A percentile compares a stretch with the other conserved stretches of the same genome.
Evolutionary conservation across 1,140 invertebrate species (phyloP).

Genomic region (Drosophila gunungcola): DNA sequence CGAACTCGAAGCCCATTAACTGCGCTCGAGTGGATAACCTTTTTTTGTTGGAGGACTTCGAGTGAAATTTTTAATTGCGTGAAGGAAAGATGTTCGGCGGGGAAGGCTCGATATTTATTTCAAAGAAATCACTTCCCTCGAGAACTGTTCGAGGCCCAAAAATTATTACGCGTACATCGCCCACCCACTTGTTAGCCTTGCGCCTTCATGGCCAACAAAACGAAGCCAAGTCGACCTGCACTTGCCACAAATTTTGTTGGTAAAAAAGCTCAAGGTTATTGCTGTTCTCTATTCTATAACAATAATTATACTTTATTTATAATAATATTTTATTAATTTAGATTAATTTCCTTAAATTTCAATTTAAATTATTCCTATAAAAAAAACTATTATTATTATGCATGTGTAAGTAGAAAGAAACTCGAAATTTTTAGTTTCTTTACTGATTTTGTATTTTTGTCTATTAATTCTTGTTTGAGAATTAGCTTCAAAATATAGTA

Average conservation of each 20-base stretch:
- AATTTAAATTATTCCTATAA: neutral
- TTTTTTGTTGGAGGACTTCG: slow-evolving; percentile 25
- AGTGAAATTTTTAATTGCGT: slow-evolving; percentile 59
- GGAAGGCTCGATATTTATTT: slow-evolving; percentile 48
- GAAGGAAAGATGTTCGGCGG: slow-evolving; percentile 20
- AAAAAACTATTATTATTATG: neutral
- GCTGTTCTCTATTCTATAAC: neutral
- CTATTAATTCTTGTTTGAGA: too few species aligned
- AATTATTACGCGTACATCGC: slow-evolving; percentile 54
- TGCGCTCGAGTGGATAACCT: slow-evolving; percentile 73
- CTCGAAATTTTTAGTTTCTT: too few species aligned
- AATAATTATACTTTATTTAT: too few species aligned
- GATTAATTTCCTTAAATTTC: too few species aligned
- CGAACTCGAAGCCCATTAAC: slow-evolving; percentile 73
- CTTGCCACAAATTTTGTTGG: neutral
- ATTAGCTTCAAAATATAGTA: too few species aligned
- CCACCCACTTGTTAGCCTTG: slow-evolving; percentile 44
- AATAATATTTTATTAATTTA: too few species aligned
- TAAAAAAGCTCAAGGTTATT: neutral
- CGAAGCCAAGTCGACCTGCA: slow-evolving; percentile 24
- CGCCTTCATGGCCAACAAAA: slow-evolving; percentile 38
- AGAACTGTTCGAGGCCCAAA: slow-evolving; percentile 41
- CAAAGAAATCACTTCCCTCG: slow-evolving; percentile 49
- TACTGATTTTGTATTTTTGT: too few species aligned
- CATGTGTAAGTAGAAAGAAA: too few species aligned